A percentile compares a stretch with the other conserved stretches of the same genome.
Conservation (phyloP, 2,113 vertebrate species). For the Polyodon spathula region DNA sequence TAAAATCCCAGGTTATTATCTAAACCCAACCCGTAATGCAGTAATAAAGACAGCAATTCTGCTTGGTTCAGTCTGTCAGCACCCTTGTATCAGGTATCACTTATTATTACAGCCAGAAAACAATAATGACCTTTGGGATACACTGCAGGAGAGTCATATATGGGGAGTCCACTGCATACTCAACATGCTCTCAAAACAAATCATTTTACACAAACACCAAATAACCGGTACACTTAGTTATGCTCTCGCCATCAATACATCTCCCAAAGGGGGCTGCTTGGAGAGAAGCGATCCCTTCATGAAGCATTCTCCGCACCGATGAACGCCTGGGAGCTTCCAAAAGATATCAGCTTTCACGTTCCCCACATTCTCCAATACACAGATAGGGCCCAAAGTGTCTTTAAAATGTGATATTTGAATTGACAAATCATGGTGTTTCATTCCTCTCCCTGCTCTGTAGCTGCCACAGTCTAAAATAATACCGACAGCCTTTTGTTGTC, state of each 20-base stretch:
- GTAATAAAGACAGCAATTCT: neutral
- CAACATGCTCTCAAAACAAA: neutral
- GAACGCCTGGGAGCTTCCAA: constrained; percentile 30
- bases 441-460: constrained; percentile 44
- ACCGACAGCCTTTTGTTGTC: constrained; percentile 38
- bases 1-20: neutral
- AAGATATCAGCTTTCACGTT: constrained; percentile 32
- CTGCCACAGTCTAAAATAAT: constrained; percentile 50
- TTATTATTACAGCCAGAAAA: constrained; percentile 1
- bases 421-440: constrained; percentile 49
- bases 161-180: neutral
- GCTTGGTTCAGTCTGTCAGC: neutral
- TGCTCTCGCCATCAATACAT: neutral
- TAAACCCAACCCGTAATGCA: neutral
- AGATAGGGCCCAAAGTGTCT: constrained; percentile 42
- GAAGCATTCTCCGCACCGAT: neutral
- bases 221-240: neutral
- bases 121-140: neutral
- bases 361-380: constrained; percentile 41
- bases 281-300: neutral
- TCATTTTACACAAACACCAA: constrained; percentile 1
- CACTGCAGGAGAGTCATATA: neutral
- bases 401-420: constrained; percentile 48
- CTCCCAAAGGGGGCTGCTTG: neutral
- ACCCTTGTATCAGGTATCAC: constrained; percentile 1